These are phyloP conservation scores for Cabera pusaria DNA, from an alignment of 2,888 invertebrate species.

Conservation along the genomic window DNA sequence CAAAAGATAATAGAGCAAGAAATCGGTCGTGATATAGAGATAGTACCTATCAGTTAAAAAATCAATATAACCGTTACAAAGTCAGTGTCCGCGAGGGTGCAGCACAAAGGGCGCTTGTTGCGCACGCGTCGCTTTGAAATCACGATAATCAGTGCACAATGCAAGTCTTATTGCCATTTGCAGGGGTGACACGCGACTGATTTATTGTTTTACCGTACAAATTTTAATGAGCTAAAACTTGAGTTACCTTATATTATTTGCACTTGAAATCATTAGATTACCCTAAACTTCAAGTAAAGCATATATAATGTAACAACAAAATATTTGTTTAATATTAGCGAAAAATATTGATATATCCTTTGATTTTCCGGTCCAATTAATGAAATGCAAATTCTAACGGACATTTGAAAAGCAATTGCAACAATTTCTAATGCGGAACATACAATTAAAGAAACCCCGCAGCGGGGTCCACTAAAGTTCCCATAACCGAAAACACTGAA, in stretches of 20 bases:
- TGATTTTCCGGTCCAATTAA: slow-evolving; percentile 2
- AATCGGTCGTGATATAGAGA: slow-evolving; percentile 32
- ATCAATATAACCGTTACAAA: slow-evolving; percentile 77
- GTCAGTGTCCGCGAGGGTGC: slow-evolving; percentile 74
- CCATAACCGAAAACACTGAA: slow-evolving; percentile 61
- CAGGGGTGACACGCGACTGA: slow-evolving; percentile 45
- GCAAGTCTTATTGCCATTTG: slow-evolving; percentile 50
- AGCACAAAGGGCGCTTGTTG: slow-evolving; percentile 57
- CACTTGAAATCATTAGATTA: too few relatives aligned
- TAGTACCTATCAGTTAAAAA: slow-evolving; percentile 79
- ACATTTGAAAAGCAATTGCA: slow-evolving; percentile 42
- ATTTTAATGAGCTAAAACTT: too few relatives aligned
- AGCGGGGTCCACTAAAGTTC: slow-evolving; percentile 66
- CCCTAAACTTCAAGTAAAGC: too few relatives aligned
- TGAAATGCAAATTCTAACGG: slow-evolving; percentile 23
- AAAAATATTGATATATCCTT: too few relatives aligned
- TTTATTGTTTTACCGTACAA: slow-evolving; percentile 41
- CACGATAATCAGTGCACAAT: slow-evolving; percentile 58
- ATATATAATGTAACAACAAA: too few relatives aligned
- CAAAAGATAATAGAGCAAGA: too few relatives aligned
- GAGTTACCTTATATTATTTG: too few relatives aligned
- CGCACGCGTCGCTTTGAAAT: slow-evolving; percentile 65
- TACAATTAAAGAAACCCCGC: slow-evolving; percentile 62
- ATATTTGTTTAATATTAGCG: too few relatives aligned
- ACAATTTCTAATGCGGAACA: slow-evolving; percentile 51